Evolutionary conservation across 2,797 vertebrate genomes (phyloP).

Genomic region (Premnoplex brunnescens): DNA sequence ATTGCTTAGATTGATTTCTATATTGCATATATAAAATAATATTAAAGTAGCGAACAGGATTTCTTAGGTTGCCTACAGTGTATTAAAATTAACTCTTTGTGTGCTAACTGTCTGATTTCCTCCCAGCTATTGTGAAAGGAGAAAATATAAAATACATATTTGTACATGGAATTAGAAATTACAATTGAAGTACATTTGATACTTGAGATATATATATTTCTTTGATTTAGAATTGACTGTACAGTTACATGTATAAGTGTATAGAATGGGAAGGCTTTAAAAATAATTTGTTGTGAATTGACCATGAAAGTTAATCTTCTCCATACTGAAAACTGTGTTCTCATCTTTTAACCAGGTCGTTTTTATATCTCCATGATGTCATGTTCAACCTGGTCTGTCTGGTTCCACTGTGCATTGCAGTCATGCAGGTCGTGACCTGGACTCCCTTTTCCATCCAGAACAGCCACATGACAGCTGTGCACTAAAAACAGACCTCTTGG

Average conservation of each 20-base stretch:
- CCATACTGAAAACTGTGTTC: not conserved
- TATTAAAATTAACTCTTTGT: not conserved
- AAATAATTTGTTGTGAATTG: not conserved
- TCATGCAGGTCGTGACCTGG: constrained; percentile 84
- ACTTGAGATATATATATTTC: not conserved
- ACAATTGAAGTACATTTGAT: not conserved
- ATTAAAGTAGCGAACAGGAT: not conserved
- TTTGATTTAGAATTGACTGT: not conserved
- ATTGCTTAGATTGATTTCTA: not conserved
- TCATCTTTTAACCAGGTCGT: constrained; percentile 65
- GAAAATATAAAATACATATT: not conserved
- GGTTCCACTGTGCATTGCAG: constrained; percentile 81
- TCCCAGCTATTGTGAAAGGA: not conserved
- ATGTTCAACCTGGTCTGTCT: constrained; percentile 90
- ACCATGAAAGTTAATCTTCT: not conserved
- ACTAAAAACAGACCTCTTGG: not conserved
- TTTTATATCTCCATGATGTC: constrained; percentile 78
- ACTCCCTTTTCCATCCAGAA: constrained; percentile 85
- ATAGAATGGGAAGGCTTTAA: not conserved
- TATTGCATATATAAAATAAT: not conserved
- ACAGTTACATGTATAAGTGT: not conserved
- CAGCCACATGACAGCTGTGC: constrained; percentile 75
- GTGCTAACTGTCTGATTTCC: not conserved
- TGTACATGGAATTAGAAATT: not conserved
- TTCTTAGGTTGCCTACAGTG: not conserved